Base-by-base conservation (phyloP, 2,113 vertebrate species). In the Catagonus wagneri region DNA sequence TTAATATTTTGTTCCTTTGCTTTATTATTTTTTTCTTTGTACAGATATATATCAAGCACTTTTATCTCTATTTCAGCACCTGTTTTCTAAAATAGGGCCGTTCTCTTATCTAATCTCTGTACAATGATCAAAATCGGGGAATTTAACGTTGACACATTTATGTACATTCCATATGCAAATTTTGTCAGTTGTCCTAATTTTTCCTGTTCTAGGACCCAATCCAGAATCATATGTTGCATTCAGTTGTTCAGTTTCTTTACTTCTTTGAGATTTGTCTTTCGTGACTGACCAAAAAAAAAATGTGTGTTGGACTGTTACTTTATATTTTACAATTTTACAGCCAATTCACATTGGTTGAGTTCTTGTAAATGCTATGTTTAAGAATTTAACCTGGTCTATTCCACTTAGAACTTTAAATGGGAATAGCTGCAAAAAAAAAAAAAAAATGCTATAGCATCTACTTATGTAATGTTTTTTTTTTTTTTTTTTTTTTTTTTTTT, bases 361-460 rank as follows among this genome's bases (percentile, higher is more conserved):
- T 68, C 32, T 75, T 75, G 39, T 23, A 88, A 71, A 81, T 83
- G 19, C 14, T 65, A 22, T 36, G 34, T 63, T 76, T 83, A 75
- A 63, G 56, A 16, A 19, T 17, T 83, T 71, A 63, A 11, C 56
- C 29, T 76, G 7, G 90, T 88, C 36, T 89, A 22, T 69, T 83
- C 76, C 69, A 65, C 56, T 81, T 25, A 81, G n/a, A 85, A 81
- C 29, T 93, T 72, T 58, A 76, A 66, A 54, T 3, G 13, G 71
- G 54, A 95, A 27, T 50, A 76, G 75, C 80, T 87, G 8, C 5
- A 81, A 83, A 93, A n/a, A n/a, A n/a, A n/a, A n/a, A n/a, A n/a
- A n/a, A n/a, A n/a, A 80, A 84, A 75, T 71, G 22, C 34, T 76
- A 32, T 17, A 22, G 34, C 22, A 39, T 79, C 65, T 95, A 17